Percentiles rank a stretch among this genome's conserved stretches.
These are phyloP conservation scores for Ashinkailepas kermadecensis DNA, from an alignment of 2,888 invertebrate species.

Conservation along the genomic window DNA sequence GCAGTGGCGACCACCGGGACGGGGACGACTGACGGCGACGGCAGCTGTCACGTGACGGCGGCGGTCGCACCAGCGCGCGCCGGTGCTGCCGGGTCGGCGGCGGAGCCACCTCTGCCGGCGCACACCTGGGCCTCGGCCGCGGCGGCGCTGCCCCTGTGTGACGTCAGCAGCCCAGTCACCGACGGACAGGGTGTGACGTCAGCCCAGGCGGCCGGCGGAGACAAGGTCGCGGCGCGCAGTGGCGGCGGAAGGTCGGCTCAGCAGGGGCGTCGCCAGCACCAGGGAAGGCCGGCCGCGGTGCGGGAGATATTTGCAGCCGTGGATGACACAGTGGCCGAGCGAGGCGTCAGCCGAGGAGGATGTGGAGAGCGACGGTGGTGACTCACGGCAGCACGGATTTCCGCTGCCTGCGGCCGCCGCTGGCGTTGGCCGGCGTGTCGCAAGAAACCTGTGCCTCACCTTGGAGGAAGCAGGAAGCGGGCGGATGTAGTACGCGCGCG, in stretches of 20 bases:
- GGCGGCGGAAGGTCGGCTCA: background rate
- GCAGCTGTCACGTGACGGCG: slow-evolving; percentile 42
- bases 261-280: too few relatives aligned
- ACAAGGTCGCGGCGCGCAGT: background rate
- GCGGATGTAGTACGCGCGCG: background rate
- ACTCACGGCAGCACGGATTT: too few relatives aligned
- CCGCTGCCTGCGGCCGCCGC: background rate
- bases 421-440: background rate
- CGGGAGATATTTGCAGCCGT: background rate
- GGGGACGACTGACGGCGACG: background rate
- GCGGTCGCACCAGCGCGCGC: background rate
- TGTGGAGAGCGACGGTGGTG: too few relatives aligned
- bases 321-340: too few relatives aligned
- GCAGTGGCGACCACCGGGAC: too few relatives aligned
- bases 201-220: background rate
- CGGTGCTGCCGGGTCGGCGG: background rate
- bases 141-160: too few relatives aligned
- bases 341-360: too few relatives aligned
- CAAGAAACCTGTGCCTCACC: background rate
- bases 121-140: too few relatives aligned
- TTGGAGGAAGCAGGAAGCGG: background rate
- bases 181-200: background rate
- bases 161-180: background rate
- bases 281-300: background rate
- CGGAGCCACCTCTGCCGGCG: background rate